Percentiles rank a stretch among this genome's conserved stretches.
Conservation (phyloP, 2,888 invertebrate species). For the Alentia gelatinosa region DNA sequence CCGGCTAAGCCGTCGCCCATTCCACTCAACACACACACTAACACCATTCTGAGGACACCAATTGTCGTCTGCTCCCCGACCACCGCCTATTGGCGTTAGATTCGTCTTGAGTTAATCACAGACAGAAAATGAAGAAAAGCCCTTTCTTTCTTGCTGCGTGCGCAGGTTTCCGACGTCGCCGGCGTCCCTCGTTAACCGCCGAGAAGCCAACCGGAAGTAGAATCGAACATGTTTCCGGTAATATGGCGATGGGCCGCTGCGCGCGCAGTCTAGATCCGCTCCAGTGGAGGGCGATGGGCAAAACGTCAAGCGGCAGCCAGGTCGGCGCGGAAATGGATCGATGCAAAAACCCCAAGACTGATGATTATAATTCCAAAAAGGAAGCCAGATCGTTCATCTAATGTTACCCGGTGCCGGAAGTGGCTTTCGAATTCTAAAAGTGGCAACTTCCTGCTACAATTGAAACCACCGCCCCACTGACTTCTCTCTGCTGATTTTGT, state of each 20-base stretch:
- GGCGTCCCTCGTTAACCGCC: not conserved
- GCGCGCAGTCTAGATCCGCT: not conserved
- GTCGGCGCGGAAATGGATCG: constrained; percentile 37
- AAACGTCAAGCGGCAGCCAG: not conserved
- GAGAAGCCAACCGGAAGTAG: constrained; percentile 39
- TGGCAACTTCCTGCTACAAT: not conserved
- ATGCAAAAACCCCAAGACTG: not conserved
- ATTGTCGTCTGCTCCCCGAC: not conserved
- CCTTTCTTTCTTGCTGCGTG: not conserved
- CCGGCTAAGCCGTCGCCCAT: not conserved
- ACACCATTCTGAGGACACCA: not conserved
- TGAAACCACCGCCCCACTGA: not conserved
- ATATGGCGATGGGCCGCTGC: not conserved
- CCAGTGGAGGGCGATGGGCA: not conserved
- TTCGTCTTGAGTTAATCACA: not conserved
- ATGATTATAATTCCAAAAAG: constrained; percentile 40
- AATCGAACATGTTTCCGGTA: constrained; percentile 33
- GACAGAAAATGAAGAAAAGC: not conserved
- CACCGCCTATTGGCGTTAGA: not conserved
- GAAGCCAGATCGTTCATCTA: constrained; percentile 33
- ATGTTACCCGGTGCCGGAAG: constrained; percentile 14
- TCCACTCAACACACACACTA: constrained; percentile 3
- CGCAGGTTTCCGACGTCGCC: not conserved
- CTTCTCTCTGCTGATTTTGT: not conserved
- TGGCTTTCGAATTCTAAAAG: not conserved